phyloP scores from a whole-genome alignment of 1,140 invertebrate genomes.

The Caenorhabditis brenneri region DNA sequence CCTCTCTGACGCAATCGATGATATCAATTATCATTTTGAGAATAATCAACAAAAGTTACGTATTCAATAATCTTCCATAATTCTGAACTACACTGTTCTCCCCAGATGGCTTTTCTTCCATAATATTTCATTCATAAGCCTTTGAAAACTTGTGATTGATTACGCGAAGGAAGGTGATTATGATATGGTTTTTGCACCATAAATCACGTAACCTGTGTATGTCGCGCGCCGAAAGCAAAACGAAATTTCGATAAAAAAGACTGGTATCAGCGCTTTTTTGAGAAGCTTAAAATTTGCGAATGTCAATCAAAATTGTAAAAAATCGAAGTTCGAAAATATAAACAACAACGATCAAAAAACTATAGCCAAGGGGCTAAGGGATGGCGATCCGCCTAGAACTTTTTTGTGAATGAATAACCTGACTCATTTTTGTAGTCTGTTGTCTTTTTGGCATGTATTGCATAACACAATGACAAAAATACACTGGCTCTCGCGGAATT shows the following conservation, averaged over 20 bases:
- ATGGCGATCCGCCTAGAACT: too few species aligned
- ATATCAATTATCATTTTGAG: background rate
- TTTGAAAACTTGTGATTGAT: background rate
- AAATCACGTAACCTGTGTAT: conserved; percentile 17
- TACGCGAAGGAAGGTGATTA: background rate
- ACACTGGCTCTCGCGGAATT: background rate
- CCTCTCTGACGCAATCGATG: background rate
- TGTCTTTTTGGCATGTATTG: background rate
- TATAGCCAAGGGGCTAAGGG: too few species aligned
- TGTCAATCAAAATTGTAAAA: background rate
- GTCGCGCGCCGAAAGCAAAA: background rate
- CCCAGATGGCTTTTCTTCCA: too few species aligned
- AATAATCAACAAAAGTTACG: conserved; percentile 18
- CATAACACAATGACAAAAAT: conserved; percentile 27
- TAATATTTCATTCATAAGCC: background rate
- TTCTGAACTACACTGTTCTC: background rate
- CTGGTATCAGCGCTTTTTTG: background rate
- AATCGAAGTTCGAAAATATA: background rate
- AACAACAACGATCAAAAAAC: too few species aligned
- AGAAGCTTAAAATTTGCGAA: background rate
- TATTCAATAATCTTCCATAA: background rate
- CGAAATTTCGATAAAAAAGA: background rate
- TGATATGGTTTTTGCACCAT: background rate
- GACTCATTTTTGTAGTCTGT: background rate
- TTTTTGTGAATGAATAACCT: background rate